Percentiles rank a stretch among this genome's conserved stretches.
Conservation (phyloP, 1,140 invertebrate species). For the Tetramorium simillimum region DNA sequence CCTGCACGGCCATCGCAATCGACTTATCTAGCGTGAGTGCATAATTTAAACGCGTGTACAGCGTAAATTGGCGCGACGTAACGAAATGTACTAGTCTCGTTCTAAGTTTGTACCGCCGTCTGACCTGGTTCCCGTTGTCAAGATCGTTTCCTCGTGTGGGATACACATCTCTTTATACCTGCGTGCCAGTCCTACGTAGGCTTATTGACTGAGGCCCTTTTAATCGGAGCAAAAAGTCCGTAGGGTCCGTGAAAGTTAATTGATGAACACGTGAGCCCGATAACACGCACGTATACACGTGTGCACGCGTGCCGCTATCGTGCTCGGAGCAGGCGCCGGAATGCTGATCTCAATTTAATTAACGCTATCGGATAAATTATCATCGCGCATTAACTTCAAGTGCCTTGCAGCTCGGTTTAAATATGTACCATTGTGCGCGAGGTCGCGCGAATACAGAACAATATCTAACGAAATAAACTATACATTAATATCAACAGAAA, state of each 20-base stretch:
- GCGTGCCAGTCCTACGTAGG: constrained; percentile 7
- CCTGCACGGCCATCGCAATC: neutral
- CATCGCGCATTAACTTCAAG: neutral
- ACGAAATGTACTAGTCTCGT: constrained; percentile 16
- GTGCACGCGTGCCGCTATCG: constrained; percentile 23
- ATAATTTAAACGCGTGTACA: constrained; percentile 38
- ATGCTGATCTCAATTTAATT: constrained; percentile 63
- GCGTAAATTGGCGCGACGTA: neutral
- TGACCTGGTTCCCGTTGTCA: constrained; percentile 40
- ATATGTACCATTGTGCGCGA: neutral
- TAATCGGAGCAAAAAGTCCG: constrained; percentile 46
- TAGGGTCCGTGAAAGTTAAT: constrained; percentile 49
- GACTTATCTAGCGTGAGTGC: constrained; percentile 7
- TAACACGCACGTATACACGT: neutral
- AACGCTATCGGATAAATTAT: constrained; percentile 44
- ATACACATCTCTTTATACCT: neutral
- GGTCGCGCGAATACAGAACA: too few relatives aligned
- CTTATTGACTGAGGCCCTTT: constrained; percentile 35
- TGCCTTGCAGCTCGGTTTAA: neutral
- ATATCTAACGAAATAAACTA: neutral
- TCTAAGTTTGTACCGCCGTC: neutral
- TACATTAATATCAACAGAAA: too few relatives aligned
- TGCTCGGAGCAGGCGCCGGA: neutral
- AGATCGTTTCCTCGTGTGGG: constrained; percentile 2
- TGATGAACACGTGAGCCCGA: constrained; percentile 27